phyloP scores from a whole-genome alignment of 2,113 vertebrate species.

The Scopus umbretta region DNA sequence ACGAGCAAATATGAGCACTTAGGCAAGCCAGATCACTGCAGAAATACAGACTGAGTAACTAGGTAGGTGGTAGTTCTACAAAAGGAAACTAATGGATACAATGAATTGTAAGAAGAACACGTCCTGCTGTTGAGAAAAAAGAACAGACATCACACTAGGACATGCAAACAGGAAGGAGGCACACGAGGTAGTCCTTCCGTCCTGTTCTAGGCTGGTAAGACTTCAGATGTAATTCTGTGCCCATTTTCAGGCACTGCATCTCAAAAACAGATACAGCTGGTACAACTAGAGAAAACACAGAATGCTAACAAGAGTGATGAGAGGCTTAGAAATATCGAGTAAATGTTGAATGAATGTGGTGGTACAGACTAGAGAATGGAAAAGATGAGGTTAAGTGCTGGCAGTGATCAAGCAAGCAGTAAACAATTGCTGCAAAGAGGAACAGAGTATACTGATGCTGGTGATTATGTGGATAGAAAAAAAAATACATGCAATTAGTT shows the following conservation, averaged over 20 bases:
- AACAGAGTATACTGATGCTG: neutral
- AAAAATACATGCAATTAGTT: neutral
- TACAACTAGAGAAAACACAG: neutral
- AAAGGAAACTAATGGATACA: neutral
- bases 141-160: neutral
- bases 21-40: neutral
- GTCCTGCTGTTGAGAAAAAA: neutral
- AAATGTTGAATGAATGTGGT: neutral
- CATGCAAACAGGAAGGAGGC: neutral
- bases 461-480: neutral
- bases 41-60: neutral
- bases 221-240: neutral
- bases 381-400: neutral
- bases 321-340: neutral
- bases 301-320: neutral
- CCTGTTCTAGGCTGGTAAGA: neutral
- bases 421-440: neutral
- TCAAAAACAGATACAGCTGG: neutral
- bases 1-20: neutral
- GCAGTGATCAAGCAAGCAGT: neutral
- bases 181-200: neutral
- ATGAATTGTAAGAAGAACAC: rapidly evolving
- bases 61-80: neutral
- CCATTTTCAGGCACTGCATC: neutral
- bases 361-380: neutral